Evolutionary conservation across 1,140 invertebrate genomes (phyloP).

Genomic region (Micrasema longulum): DNA sequence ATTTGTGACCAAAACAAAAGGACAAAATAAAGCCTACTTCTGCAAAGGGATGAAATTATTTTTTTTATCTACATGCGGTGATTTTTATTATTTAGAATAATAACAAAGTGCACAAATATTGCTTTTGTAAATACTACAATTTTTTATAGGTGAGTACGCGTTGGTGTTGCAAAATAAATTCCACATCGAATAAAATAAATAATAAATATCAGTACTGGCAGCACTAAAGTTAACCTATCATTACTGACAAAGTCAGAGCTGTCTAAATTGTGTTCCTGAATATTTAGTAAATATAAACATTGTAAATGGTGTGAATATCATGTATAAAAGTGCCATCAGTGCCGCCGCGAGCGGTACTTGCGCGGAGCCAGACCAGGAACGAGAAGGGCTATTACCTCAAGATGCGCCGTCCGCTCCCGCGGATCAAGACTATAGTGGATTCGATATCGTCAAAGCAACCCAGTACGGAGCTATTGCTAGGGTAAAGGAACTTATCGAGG

Average conservation of each 20-base stretch:
- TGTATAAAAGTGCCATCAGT: slow-evolving; percentile 46
- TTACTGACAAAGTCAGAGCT: slow-evolving; percentile 42
- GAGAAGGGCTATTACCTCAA: slow-evolving; percentile 64
- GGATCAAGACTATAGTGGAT: slow-evolving; percentile 78
- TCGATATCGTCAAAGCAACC: slow-evolving; percentile 95
- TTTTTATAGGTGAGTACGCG: too few species aligned
- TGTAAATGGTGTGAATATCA: slow-evolving; percentile 47
- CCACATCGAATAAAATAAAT: too few species aligned
- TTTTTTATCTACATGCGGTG: too few species aligned
- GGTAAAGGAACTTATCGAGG: slow-evolving; percentile 88
- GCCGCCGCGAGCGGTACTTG: slow-evolving; percentile 62
- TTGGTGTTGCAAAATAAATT: too few species aligned
- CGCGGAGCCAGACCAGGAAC: slow-evolving; percentile 61
- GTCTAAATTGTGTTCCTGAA: slow-evolving; percentile 27
- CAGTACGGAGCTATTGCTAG: slow-evolving; percentile 90
- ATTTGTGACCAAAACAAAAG: too few species aligned
- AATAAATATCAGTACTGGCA: slow-evolving; percentile 26
- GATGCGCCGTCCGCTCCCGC: slow-evolving; percentile 69
- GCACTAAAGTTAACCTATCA: slow-evolving; percentile 44
- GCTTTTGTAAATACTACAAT: too few species aligned
- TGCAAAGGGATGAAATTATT: too few species aligned
- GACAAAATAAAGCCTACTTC: too few species aligned
- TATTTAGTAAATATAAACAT: slow-evolving; percentile 48
- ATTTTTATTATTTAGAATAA: too few species aligned
- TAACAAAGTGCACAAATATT: too few species aligned